phyloP scores from a whole-genome alignment of 2,797 vertebrate genomes.

The Danio jaintianensis region DNA sequence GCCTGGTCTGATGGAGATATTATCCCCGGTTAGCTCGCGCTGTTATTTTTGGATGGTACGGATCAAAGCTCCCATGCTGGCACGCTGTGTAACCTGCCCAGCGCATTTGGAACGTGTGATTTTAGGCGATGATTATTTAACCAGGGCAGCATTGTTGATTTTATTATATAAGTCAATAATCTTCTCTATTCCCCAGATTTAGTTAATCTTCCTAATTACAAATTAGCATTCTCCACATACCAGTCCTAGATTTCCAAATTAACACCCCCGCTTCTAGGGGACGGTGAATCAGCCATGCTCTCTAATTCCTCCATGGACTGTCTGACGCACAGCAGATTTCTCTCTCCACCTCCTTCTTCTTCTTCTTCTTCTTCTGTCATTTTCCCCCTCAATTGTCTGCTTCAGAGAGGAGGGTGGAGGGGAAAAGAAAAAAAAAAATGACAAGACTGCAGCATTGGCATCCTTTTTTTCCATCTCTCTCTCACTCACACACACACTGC shows the following conservation, averaged over 20 bases:
- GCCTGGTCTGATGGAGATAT: conserved; percentile 49
- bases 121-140: conserved; percentile 76
- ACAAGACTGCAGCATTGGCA: conserved; percentile 66
- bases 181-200: conserved; percentile 83
- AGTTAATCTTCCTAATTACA: conserved; percentile 86
- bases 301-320: conserved; percentile 78
- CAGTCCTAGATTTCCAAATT: conserved; percentile 84
- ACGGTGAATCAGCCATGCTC: conserved; percentile 78
- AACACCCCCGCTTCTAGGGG: conserved; percentile 79
- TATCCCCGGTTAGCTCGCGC: conserved; percentile 53
- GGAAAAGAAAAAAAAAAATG: conserved; percentile 23
- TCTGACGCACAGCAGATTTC: conserved; percentile 76
- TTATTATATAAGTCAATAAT: conserved; percentile 85
- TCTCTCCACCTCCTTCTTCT: conserved; percentile 62
- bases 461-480: conserved; percentile 63
- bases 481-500: conserved; percentile 50
- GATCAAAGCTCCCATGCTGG: conserved; percentile 57
- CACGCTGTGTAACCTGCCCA: conserved; percentile 54
- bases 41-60: conserved; percentile 56
- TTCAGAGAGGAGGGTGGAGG: conserved; percentile 54
- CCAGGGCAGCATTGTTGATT: conserved; percentile 76
- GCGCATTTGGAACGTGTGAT: conserved; percentile 64
- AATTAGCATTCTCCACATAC: conserved; percentile 83
- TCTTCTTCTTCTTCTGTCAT: conserved; percentile 58
- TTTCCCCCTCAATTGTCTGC: conserved; percentile 75